These are phyloP conservation scores for Scaptomyza montana DNA, from an alignment of 1,140 invertebrate species.

Conservation along the genomic window DNA sequence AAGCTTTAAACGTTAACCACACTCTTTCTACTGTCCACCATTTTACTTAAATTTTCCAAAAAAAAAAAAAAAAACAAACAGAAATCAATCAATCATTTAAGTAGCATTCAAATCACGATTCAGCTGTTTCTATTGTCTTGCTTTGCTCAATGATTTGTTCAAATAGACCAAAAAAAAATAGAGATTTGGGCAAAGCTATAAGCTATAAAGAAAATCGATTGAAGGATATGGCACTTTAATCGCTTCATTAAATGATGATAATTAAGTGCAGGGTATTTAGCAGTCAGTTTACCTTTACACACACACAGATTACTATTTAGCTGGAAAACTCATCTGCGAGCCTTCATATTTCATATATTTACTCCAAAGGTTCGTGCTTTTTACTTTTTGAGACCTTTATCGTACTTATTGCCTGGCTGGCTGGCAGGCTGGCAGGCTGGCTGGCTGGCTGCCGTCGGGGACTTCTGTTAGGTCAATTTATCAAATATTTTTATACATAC, in stretches of 20 bases:
- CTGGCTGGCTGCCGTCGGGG: constrained; percentile 11
- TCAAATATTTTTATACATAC: constrained; percentile 66
- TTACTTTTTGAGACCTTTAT: constrained; percentile 17
- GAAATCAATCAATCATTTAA: too few relatives aligned
- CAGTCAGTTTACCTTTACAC: background rate
- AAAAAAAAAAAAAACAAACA: too few relatives aligned
- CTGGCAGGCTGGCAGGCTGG: background rate
- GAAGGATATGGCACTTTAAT: too few relatives aligned
- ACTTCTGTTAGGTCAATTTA: constrained; percentile 61
- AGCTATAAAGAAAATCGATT: too few relatives aligned
- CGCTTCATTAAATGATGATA: too few relatives aligned
- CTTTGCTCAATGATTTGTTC: too few relatives aligned
- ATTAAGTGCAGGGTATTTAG: background rate
- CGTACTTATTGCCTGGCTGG: background rate
- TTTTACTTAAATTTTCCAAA: too few relatives aligned
- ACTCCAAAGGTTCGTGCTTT: constrained; percentile 16
- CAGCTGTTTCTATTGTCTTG: too few relatives aligned
- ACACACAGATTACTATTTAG: background rate
- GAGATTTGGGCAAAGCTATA: too few relatives aligned
- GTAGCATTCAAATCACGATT: too few relatives aligned
- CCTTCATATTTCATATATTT: constrained; percentile 41
- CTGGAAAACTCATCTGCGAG: constrained; percentile 10
- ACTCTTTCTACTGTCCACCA: background rate
- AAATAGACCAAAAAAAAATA: too few relatives aligned
- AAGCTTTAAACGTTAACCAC: background rate